Evolutionary conservation across 1,140 invertebrate genomes (phyloP), one percentile per base, ranked within the genome.

Genomic region (Triops cancriformis): DNA sequence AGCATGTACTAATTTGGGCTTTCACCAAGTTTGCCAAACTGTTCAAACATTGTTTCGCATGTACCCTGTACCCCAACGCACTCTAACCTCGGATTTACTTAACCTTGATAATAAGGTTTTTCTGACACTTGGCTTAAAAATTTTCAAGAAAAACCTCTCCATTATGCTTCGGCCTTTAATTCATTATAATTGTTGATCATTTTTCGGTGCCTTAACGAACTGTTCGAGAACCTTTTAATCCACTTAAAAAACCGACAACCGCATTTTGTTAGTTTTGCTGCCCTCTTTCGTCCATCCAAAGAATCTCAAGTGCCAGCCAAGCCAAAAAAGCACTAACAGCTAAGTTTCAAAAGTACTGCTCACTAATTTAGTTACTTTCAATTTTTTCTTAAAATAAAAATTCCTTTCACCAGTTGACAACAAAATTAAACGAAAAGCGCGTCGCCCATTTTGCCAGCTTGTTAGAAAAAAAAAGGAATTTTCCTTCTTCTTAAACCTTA

Each of bases 191-290:
- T 64, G 51, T 64, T 64, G 51, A 23, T 64, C 51, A 23, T 64
- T 64, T 64, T 64, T 64, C 51, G 51, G 51, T 64, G 51, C 51
- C 51, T 64, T 64, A 64, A 64, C 51, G 31, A 64, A 64, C 23
- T 64, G 51, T 64, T 64, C 51, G 31, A 37, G 31, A 64, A 64
- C 51, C 51, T 64, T 64, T 64, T 64, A n/a, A 64, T 64, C 51
- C 51, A 64, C 18, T 64, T 23, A 64, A 64, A 64, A 64, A 18
- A 64, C 51, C 6, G 14, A 64, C 10, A 18, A 64, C 51, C 6
- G 14, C 23, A 18, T 64, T 64, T 23, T 18, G 43, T 64, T 64
- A 6, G 51, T 64, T 64, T 64, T 64, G 51, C 51, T 64, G 51
- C 51, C 51, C 51, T 64, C 18, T 64, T 64, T 64, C 51, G 14